Evolutionary conservation across 2,888 invertebrate species (phyloP).

Genomic region (Dioctria rufipes): DNA sequence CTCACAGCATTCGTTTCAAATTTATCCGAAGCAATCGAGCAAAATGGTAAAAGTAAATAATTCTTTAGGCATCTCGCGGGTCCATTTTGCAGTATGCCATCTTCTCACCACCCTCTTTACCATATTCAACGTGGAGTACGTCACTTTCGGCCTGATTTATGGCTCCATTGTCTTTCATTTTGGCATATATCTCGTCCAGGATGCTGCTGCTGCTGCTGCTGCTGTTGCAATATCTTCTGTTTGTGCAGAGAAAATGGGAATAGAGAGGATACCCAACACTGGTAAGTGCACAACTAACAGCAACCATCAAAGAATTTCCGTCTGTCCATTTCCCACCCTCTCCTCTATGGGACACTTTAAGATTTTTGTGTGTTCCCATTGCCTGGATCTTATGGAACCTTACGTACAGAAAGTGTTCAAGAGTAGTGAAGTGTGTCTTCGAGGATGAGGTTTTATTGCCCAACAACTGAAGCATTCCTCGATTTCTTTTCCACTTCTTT

Average conservation of each 20-base stretch:
- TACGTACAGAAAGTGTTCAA: background rate
- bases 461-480: constrained; percentile 50
- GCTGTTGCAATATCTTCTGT: background rate
- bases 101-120: constrained; percentile 46
- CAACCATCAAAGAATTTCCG: constrained; percentile 49
- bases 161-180: constrained; percentile 63
- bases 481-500: constrained; percentile 52
- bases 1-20: constrained; percentile 11
- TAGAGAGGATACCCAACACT: constrained; percentile 2
- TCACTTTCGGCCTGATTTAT: constrained; percentile 62
- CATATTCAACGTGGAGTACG: constrained; percentile 53
- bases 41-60: constrained; percentile 49
- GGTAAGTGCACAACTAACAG: constrained; percentile 31
- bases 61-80: constrained; percentile 50
- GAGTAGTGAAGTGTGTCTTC: constrained; percentile 21
- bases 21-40: constrained; percentile 50
- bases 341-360: constrained; percentile 28
- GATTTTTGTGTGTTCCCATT: constrained; percentile 32
- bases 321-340: constrained; percentile 24
- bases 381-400: background rate
- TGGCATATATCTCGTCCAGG: constrained; percentile 60
- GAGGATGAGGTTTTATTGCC: constrained; percentile 46
- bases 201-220: background rate
- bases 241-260: background rate
- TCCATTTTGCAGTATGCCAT: constrained; percentile 31